Evolutionary conservation across 2,888 invertebrate genomes (phyloP).

Genomic region (Orthonychiurus folsomi): DNA sequence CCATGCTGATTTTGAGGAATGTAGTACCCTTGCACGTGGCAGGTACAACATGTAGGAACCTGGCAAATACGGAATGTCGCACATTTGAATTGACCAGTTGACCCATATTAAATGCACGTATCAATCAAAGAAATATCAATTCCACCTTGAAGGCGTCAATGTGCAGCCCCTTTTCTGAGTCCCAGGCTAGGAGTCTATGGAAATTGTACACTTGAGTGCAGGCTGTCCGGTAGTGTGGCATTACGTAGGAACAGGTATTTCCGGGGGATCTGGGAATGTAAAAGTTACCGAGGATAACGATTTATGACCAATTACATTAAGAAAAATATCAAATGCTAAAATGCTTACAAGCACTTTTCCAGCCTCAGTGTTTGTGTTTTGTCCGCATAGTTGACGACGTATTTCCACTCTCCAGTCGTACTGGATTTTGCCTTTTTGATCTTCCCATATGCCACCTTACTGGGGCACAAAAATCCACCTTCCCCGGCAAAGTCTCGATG

Average conservation of each 20-base stretch:
- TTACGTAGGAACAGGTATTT: conserved; percentile 66
- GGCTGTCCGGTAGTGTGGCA: conserved; percentile 67
- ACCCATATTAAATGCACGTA: no score
- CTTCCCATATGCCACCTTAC: conserved; percentile 66
- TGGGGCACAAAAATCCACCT: conserved; percentile 69
- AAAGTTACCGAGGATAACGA: conserved; percentile 12
- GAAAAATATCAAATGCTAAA: neutral
- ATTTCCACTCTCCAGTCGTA: conserved; percentile 74
- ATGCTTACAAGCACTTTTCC: conserved; percentile 67
- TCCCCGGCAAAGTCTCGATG: conserved; percentile 47
- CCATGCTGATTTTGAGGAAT: conserved; percentile 30
- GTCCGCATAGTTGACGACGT: conserved; percentile 67
- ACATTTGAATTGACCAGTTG: no score
- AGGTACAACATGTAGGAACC: conserved; percentile 72
- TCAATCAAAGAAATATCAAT: no score
- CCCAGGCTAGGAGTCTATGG: conserved; percentile 72
- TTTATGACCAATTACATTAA: neutral
- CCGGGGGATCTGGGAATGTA: conserved; percentile 56
- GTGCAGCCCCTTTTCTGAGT: conserved; percentile 65
- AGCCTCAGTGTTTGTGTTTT: conserved; percentile 72
- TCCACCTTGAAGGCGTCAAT: conserved; percentile 72
- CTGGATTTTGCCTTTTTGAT: conserved; percentile 67
- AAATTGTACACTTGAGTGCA: conserved; percentile 77
- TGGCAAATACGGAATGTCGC: no score
- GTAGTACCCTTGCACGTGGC: conserved; percentile 65